Base-by-base conservation (phyloP, 2,113 vertebrate genomes). In the Setophaga coronata region DNA sequence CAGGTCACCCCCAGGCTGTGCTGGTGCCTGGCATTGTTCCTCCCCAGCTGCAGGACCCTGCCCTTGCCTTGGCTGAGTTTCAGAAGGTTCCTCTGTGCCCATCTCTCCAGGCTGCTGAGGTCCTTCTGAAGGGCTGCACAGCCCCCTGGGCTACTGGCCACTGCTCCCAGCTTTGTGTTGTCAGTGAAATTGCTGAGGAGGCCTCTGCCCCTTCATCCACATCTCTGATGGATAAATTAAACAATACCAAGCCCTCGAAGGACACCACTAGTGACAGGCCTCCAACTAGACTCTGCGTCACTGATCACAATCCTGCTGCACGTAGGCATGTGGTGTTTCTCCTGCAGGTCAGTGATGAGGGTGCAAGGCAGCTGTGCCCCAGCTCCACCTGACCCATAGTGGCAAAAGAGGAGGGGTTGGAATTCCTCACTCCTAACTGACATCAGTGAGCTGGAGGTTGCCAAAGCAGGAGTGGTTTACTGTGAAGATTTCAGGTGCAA, bases 191-290 rank as follows among this genome's bases (percentile, higher is more conserved):
- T 73, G 51, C 43, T 81, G 43, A 51, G 36, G 12, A 51, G 26
- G 51, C 33, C 31, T 65, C 51, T 43, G 36, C 12, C 8, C 8
- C 36, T 51, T 16, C 33, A n/a, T 1, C 26, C 36, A 14, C 33
- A 14, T 13, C 21, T 20, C 0, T 51, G 77, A 51, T 29, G 51
- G 43, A 0, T 19, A 28, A n/a, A 16, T n/a, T 33, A 38, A 66
- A 81, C 12, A 73, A 29, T 0, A 29, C 4, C 4, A 9, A 15
- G 36, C 23, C 15, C 18, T 43, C 1, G 0, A 47, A 48, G 33
- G 43, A 73, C 33, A 82, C 26, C 38, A 38, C 15, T 20, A 45
- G 38, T 33, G 40, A n/a, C 69, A 45, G 8, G 13, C 24, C 33
- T 74, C 38, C 28, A 51, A 18, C 13, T 18, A 45, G 19, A 53